Evolutionary conservation across 2,113 vertebrate genomes (phyloP), one percentile per base, ranked within the genome.

Genomic region (Sceloporus tristichus): DNA sequence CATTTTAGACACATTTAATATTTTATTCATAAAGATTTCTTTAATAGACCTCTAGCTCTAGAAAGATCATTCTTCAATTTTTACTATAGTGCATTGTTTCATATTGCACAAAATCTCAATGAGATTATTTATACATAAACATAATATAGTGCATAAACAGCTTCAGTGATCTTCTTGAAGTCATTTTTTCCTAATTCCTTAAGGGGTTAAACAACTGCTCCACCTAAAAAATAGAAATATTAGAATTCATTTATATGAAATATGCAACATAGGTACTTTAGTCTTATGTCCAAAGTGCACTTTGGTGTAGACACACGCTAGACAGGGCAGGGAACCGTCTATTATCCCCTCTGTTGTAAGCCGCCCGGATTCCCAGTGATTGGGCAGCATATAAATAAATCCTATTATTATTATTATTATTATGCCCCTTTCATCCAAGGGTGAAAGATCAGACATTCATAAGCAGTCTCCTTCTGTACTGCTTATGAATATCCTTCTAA

Each of bases 171-270:
- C 23, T 82, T 82, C 71, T 29, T 16, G 68, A 40, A 81, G 59
- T 38, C 82, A 3, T 0, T 27, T n/a, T 82, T 82, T 53, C 23
- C 70, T 40, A 89, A 1, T 8, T 93, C 65, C 89, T 93, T 74
- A 56, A 18, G 1, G 0, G 9, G 48, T 95, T 91, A 96, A 10
- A 94, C 95, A 25, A 88, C 19, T 87, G 83, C 82, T 9, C 76
- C 82, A 84, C 80, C 95, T 96, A 89, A 87, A 95, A 19, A 9
- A 59, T 59, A 5, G 14, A 40, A 29, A 38, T 25, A 4, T 79
- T 77, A 59, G 16, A 56, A 79, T 11, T 25, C 29, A 3, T 66
- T 78, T 76, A 83, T 68, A 27, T 18, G 70, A 29, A 76, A 81
- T 59, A 73, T 27, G 19, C 13, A 34, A 34, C 34, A 82, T 10